phyloP scores from a whole-genome alignment of 2,797 vertebrate genomes.

The Chromobotia macracanthus region DNA sequence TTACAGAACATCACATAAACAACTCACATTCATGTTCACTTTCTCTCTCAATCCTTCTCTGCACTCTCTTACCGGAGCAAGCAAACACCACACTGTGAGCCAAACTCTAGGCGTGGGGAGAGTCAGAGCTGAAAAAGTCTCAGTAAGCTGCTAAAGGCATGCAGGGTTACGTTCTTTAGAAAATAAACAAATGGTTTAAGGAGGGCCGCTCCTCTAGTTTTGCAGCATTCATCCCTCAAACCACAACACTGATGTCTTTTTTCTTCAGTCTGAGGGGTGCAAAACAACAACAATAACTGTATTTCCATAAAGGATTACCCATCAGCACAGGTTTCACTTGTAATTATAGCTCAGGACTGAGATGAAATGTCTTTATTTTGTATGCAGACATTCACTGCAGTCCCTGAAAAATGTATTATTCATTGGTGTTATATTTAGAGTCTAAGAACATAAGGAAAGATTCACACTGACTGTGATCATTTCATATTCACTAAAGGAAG shows the following conservation, averaged over 20 bases:
- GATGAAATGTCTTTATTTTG: not conserved
- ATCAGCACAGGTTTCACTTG: not conserved
- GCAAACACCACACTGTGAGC: conserved; percentile 32
- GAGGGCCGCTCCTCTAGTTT: conserved; percentile 22
- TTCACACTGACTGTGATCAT: not conserved
- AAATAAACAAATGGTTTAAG: conserved; percentile 48
- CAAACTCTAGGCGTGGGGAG: conserved; percentile 39
- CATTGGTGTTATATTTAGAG: not conserved
- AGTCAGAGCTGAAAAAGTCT: conserved; percentile 48
- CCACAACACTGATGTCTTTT: conserved; percentile 22
- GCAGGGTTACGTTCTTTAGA: conserved; percentile 48
- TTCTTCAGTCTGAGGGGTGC: not conserved
- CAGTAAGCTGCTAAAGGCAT: conserved; percentile 50
- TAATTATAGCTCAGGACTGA: not conserved
- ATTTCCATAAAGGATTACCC: not conserved
- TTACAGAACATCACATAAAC: conserved; percentile 5
- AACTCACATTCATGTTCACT: conserved; percentile 21
- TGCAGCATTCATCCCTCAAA: conserved; percentile 24
- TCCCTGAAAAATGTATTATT: not conserved
- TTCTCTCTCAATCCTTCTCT: conserved; percentile 2
- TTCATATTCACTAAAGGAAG: not conserved
- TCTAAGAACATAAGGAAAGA: not conserved
- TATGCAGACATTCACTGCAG: not conserved
- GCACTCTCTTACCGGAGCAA: not conserved
- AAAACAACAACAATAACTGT: not conserved